These are phyloP conservation scores for Petaurus breviceps DNA, from an alignment of 2,113 vertebrate species.

Conservation along the genomic window DNA sequence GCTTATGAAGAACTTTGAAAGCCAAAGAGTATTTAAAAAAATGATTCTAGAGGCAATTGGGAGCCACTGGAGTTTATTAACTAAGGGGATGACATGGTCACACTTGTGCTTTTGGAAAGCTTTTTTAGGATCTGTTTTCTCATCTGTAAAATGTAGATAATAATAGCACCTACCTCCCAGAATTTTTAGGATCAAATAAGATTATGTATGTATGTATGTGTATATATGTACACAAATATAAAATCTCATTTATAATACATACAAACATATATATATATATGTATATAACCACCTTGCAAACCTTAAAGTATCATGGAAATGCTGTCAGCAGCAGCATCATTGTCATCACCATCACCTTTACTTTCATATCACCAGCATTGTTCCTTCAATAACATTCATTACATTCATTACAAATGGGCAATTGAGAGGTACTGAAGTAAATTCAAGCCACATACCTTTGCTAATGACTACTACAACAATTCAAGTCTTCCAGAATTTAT, in stretches of 20 bases:
- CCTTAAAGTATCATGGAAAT: neutral
- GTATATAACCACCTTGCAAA: neutral
- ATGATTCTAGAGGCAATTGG: neutral
- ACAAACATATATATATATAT: too few relatives aligned
- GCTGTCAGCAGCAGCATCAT: neutral
- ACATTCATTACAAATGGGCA: neutral
- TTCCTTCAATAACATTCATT: neutral
- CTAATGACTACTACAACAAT: neutral
- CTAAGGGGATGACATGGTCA: neutral
- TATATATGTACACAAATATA: too few relatives aligned
- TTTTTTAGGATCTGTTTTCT: neutral
- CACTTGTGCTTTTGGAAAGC: neutral
- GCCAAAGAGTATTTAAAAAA: neutral
- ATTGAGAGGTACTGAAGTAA: neutral
- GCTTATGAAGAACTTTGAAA: neutral
- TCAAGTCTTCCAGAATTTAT: neutral
- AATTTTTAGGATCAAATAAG: neutral
- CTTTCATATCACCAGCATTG: neutral
- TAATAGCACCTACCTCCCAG: neutral
- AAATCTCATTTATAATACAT: neutral
- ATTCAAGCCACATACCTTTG: neutral
- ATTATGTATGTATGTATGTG: neutral
- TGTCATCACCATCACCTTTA: neutral
- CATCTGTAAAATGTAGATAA: neutral
- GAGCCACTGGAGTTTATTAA: neutral